These are phyloP conservation scores for Neoitamus cyanurus DNA, from an alignment of 2,888 invertebrate genomes.

Conservation along the genomic window DNA sequence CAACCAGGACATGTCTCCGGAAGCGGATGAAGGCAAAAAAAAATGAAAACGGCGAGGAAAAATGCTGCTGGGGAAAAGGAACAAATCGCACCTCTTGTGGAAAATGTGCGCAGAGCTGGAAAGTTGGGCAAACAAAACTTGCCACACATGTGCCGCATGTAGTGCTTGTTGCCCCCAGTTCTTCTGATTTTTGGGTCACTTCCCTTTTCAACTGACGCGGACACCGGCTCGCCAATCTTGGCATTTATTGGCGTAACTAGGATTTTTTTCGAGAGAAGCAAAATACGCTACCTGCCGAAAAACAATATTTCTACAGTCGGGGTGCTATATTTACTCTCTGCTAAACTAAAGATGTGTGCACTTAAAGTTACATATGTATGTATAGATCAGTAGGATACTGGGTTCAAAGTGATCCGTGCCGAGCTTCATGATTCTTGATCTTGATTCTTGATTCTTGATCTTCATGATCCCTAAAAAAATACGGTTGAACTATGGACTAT, in stretches of 20 bases:
- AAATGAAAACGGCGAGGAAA: constrained; percentile 22
- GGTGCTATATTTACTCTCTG: too few species aligned
- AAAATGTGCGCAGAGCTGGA: constrained; percentile 26
- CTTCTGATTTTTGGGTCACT: not conserved
- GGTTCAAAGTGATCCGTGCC: too few species aligned
- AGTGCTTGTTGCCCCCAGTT: constrained; percentile 13
- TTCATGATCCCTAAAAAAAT: too few species aligned
- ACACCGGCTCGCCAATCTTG: not conserved
- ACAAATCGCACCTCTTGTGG: constrained; percentile 11
- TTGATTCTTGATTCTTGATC: too few species aligned
- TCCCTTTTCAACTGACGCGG: not conserved
- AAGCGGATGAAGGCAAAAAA: constrained; percentile 25
- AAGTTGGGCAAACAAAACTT: constrained; percentile 31
- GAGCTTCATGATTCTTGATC: too few species aligned
- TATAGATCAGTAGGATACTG: too few species aligned
- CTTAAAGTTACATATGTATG: too few species aligned
- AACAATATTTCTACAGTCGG: too few species aligned
- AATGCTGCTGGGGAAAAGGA: constrained; percentile 1
- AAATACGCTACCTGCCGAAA: too few species aligned
- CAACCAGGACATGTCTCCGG: constrained; percentile 35
- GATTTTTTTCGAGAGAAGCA: not conserved
- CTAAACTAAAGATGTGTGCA: too few species aligned
- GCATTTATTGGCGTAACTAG: not conserved
- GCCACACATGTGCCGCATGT: constrained; percentile 34
- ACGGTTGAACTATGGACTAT: too few species aligned